A percentile compares a stretch with the other conserved stretches of the same genome.
Evolutionary conservation across 2,113 vertebrate species (phyloP).

Genomic region (Sisor rabdophorus): DNA sequence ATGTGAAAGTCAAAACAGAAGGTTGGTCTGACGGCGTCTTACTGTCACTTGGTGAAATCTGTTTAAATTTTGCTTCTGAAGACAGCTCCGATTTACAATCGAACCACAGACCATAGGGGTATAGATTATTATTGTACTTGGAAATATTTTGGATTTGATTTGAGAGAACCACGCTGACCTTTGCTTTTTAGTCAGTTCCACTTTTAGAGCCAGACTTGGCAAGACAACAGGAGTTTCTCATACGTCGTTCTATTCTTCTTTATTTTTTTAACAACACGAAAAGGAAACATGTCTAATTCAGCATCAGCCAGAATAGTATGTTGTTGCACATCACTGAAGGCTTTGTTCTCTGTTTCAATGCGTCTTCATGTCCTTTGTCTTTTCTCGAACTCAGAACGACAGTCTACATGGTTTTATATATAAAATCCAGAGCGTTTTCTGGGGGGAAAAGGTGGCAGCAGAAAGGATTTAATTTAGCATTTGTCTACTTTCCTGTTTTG

Average conservation of each 20-base stretch:
- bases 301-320: conserved; percentile 35
- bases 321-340: neutral
- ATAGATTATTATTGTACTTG: conserved; percentile 41
- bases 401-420: conserved; percentile 9
- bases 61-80: conserved; percentile 45
- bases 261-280: conserved; percentile 4
- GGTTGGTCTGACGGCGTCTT: conserved; percentile 41
- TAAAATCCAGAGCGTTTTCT: neutral
- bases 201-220: conserved; percentile 38
- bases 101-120: conserved; percentile 41
- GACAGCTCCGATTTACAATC: conserved; percentile 39
- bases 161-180: conserved; percentile 44
- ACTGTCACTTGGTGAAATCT: conserved; percentile 45
- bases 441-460: neutral
- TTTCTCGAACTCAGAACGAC: neutral
- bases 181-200: conserved; percentile 46
- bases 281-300: conserved; percentile 47
- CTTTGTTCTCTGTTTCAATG: conserved; percentile 31
- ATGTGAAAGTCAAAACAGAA: conserved; percentile 47
- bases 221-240: conserved; percentile 40
- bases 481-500: conserved; percentile 18
- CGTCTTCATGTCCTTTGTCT: conserved; percentile 1
- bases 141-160: conserved; percentile 52
- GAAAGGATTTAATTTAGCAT: neutral
- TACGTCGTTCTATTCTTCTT: conserved; percentile 36